Evolutionary conservation across 2,797 vertebrate genomes (phyloP).

Genomic region (Microctenopoma stevenorrisi): DNA sequence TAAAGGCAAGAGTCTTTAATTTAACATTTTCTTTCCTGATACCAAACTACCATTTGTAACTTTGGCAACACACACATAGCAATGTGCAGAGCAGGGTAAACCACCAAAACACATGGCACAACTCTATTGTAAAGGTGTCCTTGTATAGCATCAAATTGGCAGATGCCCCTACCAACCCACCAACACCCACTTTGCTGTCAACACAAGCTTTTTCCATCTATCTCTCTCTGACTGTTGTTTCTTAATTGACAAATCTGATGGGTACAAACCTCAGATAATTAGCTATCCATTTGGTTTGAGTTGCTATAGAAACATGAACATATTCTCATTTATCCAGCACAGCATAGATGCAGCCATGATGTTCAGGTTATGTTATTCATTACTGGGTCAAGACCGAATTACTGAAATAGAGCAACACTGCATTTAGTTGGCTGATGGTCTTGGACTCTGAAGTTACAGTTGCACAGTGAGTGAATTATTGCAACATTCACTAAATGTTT

Average conservation of each 20-base stretch:
- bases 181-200: background rate
- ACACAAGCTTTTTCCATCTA: background rate
- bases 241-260: constrained; percentile 12
- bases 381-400: constrained; percentile 33
- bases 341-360: background rate
- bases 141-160: background rate
- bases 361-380: constrained; percentile 3
- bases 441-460: background rate
- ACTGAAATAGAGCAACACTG: background rate
- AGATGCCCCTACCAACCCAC: background rate
- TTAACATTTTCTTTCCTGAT: background rate
- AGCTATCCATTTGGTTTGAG: constrained; percentile 8
- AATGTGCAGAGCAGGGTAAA: background rate
- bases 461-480: background rate
- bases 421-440: constrained; percentile 4
- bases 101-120: background rate
- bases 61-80: background rate
- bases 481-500: background rate
- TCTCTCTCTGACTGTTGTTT: background rate
- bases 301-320: constrained; percentile 37
- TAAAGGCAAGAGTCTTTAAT: background rate
- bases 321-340: constrained; percentile 16
- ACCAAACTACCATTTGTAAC: background rate
- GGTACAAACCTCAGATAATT: constrained; percentile 21
- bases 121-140: no score